Percentiles rank a stretch among this genome's conserved stretches.
Evolutionary conservation across 2,113 vertebrate species (phyloP).

Genomic region (Nyctibius bracteatus): DNA sequence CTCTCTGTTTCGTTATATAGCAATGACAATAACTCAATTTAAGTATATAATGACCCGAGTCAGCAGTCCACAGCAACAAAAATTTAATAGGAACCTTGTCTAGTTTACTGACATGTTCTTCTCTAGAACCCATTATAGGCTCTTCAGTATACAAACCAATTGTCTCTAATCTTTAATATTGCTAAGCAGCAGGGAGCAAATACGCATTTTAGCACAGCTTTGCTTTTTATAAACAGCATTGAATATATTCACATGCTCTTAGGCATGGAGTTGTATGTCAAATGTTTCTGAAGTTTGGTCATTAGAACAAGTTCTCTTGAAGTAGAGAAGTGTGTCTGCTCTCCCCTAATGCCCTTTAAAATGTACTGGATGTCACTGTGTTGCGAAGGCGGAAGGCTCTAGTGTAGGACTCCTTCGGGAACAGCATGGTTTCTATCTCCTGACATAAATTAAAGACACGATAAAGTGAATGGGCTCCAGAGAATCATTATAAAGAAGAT

Average conservation of each 20-base stretch:
- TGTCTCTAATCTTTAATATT: slow-evolving; percentile 75
- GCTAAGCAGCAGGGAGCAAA: slow-evolving; percentile 71
- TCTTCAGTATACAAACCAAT: slow-evolving; percentile 70
- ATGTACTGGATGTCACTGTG: not conserved
- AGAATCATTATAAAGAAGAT: slow-evolving; percentile 21
- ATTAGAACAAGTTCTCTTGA: not conserved
- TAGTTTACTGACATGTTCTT: slow-evolving; percentile 67
- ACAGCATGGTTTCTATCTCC: not conserved
- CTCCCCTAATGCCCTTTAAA: not conserved
- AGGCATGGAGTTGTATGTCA: slow-evolving; percentile 21
- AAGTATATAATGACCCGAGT: slow-evolving; percentile 68
- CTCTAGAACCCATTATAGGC: slow-evolving; percentile 54
- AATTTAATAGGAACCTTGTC: slow-evolving; percentile 71
- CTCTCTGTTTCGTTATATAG: slow-evolving; percentile 57
- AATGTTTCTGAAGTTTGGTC: slow-evolving; percentile 28
- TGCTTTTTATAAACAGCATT: slow-evolving; percentile 69
- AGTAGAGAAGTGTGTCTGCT: not conserved
- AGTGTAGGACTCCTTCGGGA: not conserved
- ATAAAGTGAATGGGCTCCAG: slow-evolving; percentile 11
- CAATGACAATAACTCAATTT: slow-evolving; percentile 71
- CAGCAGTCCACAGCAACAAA: slow-evolving; percentile 65
- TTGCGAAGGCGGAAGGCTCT: not conserved
- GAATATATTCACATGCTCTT: slow-evolving; percentile 56
- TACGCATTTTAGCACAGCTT: slow-evolving; percentile 69
- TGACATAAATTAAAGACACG: slow-evolving; percentile 49